phyloP scores from a whole-genome alignment of 2,797 vertebrate genomes.

The Rhinatrema bivittatum region DNA sequence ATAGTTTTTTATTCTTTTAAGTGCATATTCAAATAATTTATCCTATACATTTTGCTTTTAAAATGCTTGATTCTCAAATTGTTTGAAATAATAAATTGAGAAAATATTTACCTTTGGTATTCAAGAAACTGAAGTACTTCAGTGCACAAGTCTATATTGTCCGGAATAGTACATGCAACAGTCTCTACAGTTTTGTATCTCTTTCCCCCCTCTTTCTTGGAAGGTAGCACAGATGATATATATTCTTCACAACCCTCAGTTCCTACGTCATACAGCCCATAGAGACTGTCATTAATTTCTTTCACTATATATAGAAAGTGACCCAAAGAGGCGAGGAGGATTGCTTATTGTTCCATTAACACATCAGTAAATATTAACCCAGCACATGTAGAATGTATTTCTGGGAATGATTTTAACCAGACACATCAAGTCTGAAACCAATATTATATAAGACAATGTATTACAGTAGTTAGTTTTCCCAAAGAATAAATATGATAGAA shows the following conservation, averaged over 20 bases:
- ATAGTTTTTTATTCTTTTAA: conserved; percentile 4
- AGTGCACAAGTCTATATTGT: conserved; percentile 10
- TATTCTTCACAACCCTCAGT: conserved; percentile 31
- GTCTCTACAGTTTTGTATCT: conserved; percentile 21
- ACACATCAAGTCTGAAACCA: not conserved
- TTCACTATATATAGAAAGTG: conserved; percentile 23
- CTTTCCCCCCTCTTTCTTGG: conserved; percentile 8
- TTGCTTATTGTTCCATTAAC: conserved; percentile 10
- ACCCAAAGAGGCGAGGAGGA: conserved; percentile 27
- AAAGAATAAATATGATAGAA: no score
- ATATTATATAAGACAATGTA: no score
- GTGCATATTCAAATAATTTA: not conserved
- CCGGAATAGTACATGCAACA: conserved; percentile 7
- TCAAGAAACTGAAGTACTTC: conserved; percentile 9
- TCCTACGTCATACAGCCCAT: conserved; percentile 49
- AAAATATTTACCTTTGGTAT: conserved; percentile 38
- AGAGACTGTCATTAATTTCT: conserved; percentile 25
- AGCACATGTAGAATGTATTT: conserved; percentile 1
- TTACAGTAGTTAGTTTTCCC: no score
- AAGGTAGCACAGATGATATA: conserved; percentile 38
- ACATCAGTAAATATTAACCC: conserved; percentile 25
- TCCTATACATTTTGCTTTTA: not conserved
- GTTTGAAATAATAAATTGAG: conserved; percentile 1
- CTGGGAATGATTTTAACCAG: conserved; percentile 1
- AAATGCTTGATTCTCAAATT: not conserved